A percentile compares a stretch with the other conserved stretches of the same genome.
Evolutionary conservation across 1,140 invertebrate genomes (phyloP).

Genomic region (Spodoptera frugiperda): DNA sequence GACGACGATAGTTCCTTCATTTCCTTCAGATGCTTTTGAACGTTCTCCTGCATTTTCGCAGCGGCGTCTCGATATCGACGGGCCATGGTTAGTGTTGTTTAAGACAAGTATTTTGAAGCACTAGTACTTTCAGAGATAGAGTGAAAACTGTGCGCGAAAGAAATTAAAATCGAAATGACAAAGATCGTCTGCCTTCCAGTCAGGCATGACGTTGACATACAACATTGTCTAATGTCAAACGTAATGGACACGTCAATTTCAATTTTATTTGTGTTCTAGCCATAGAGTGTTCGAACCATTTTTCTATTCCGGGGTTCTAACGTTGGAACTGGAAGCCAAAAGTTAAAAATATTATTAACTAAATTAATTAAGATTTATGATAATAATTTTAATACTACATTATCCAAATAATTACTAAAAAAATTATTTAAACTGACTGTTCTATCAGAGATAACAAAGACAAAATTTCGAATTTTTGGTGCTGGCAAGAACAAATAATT

Average conservation of each 20-base stretch:
- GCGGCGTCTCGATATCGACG: constrained; percentile 77
- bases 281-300: no score
- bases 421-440: no score
- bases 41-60: constrained; percentile 78
- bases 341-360: no score
- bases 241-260: not conserved
- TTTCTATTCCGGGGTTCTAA: no score
- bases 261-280: not conserved
- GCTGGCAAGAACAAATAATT: not conserved
- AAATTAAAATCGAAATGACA: not conserved
- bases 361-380: no score
- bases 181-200: not conserved
- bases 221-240: not conserved
- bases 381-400: no score
- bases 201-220: constrained; percentile 31
- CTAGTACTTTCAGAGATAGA: not conserved
- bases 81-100: constrained; percentile 62
- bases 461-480: no score
- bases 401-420: no score
- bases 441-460: no score
- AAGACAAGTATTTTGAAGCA: not conserved
- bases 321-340: no score
- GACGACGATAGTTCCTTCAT: constrained; percentile 79
- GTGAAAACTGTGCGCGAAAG: constrained; percentile 4
- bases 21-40: constrained; percentile 77